Percentiles rank a stretch among this genome's conserved stretches.
These are phyloP conservation scores for Andricus grossulariae DNA, from an alignment of 1,140 invertebrate species.

Conservation along the genomic window DNA sequence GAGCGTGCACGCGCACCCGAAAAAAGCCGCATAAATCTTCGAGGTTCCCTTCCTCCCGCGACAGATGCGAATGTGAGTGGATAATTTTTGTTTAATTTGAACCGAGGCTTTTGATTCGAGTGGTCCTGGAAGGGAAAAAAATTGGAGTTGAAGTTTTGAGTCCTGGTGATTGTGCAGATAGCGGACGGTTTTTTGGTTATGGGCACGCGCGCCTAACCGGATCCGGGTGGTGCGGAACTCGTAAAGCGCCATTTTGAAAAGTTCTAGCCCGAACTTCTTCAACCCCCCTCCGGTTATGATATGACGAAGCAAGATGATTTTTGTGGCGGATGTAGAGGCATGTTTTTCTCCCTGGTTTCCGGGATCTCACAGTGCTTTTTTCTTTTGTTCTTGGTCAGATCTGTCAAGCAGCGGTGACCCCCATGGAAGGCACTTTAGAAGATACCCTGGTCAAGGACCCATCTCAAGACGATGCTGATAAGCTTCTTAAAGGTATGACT, in stretches of 20 bases:
- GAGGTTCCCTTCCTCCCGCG: neutral
- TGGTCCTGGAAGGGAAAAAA: too few relatives aligned
- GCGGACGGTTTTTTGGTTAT: conserved; percentile 57
- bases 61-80: conserved; percentile 9
- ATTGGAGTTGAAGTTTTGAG: too few relatives aligned
- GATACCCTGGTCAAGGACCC: conserved; percentile 70
- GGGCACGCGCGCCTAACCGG: conserved; percentile 56
- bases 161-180: neutral
- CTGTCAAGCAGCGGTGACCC: conserved; percentile 61
- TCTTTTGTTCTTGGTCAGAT: conserved; percentile 55
- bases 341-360: conserved; percentile 28
- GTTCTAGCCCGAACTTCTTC: conserved; percentile 53
- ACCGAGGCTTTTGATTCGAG: too few relatives aligned
- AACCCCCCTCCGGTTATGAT: conserved; percentile 29
- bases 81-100: too few relatives aligned
- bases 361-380: neutral
- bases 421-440: conserved; percentile 73
- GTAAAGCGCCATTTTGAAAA: conserved; percentile 73
- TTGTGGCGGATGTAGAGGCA: conserved; percentile 17
- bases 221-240: conserved; percentile 66
- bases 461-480: conserved; percentile 60
- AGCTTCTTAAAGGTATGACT: conserved; percentile 64
- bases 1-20: neutral
- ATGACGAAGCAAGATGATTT: conserved; percentile 27
- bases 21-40: conserved; percentile 9